These are phyloP conservation scores for Andricus grossulariae DNA, from an alignment of 1,140 invertebrate genomes.

Conservation along the genomic window DNA sequence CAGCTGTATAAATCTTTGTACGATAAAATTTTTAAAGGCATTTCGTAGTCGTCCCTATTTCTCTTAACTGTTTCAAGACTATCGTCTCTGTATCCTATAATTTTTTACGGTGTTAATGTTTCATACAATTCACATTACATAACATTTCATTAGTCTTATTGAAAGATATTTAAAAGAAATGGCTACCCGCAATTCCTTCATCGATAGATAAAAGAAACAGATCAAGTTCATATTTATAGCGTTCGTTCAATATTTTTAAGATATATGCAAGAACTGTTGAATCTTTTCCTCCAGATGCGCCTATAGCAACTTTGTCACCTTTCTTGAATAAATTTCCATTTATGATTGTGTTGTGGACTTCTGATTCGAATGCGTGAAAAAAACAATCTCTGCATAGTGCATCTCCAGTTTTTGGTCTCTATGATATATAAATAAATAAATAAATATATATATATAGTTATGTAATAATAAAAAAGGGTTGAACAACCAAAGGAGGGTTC, in stretches of 20 bases:
- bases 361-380: slow-evolving; percentile 94
- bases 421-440: not conserved
- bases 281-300: slow-evolving; percentile 99
- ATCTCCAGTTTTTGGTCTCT: slow-evolving; percentile 94
- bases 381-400: slow-evolving; percentile 97
- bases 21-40: slow-evolving; percentile 96
- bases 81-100: slow-evolving; percentile 95
- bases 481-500: too few relatives aligned
- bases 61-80: slow-evolving; percentile 97
- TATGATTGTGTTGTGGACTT: slow-evolving; percentile 96
- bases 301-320: slow-evolving; percentile 94
- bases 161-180: slow-evolving; percentile 17
- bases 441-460: slow-evolving; percentile 29
- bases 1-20: slow-evolving; percentile 99
- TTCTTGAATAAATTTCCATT: slow-evolving; percentile 89
- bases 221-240: slow-evolving; percentile 94
- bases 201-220: slow-evolving; percentile 97
- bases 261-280: slow-evolving; percentile 97
- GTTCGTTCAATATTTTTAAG: slow-evolving; percentile 93
- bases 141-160: slow-evolving; percentile 21
- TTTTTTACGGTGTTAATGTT: not conserved
- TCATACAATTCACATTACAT: not conserved
- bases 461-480: too few relatives aligned
- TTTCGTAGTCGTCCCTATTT: slow-evolving; percentile 94
- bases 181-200: slow-evolving; percentile 93